phyloP scores from a whole-genome alignment of 37 sponge, comb jelly and placozoan species.

The Dysidea cf. avara region DNA sequence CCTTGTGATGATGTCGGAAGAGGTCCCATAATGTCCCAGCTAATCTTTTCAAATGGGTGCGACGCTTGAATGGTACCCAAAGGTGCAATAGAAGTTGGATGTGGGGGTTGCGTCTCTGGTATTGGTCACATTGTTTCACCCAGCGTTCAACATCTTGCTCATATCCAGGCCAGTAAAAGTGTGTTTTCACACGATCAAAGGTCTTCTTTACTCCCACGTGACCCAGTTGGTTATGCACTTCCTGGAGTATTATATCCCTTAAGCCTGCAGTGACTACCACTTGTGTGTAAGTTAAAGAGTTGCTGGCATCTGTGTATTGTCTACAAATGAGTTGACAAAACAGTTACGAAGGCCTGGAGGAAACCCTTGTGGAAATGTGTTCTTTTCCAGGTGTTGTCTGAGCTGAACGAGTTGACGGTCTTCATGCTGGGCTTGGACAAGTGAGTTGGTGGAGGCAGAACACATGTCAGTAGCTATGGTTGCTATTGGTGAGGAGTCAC shows the following conservation, averaged over 20 bases:
- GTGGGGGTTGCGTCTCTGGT: slow-evolving; percentile 4
- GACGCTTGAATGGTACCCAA: slow-evolving; percentile 8
- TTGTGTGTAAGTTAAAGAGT: not conserved
- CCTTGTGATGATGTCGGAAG: slow-evolving; percentile 11
- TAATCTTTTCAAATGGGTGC: slow-evolving; percentile 20
- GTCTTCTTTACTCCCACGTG: not conserved
- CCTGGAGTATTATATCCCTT: not conserved
- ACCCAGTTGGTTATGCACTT: not conserved
- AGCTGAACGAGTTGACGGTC: too few species aligned
- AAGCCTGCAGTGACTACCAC: slow-evolving; percentile 3
- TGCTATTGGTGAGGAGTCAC: too few species aligned
- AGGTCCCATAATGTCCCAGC: slow-evolving; percentile 37
- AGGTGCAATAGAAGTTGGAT: slow-evolving; percentile 12
- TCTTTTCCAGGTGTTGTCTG: not conserved
- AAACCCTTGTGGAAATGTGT: not conserved
- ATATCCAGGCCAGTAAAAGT: too few species aligned
- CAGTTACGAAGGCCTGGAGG: not conserved
- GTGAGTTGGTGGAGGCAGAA: too few species aligned
- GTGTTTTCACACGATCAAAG: not conserved
- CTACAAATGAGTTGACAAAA: too few species aligned
- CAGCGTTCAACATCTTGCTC: too few species aligned
- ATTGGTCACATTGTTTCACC: too few species aligned
- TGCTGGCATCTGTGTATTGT: too few species aligned
- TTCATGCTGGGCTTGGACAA: too few species aligned
- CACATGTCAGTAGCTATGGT: too few species aligned